Conservation (phyloP, 1,140 invertebrate genomes). For the Acyrthosiphon pisum region DNA sequence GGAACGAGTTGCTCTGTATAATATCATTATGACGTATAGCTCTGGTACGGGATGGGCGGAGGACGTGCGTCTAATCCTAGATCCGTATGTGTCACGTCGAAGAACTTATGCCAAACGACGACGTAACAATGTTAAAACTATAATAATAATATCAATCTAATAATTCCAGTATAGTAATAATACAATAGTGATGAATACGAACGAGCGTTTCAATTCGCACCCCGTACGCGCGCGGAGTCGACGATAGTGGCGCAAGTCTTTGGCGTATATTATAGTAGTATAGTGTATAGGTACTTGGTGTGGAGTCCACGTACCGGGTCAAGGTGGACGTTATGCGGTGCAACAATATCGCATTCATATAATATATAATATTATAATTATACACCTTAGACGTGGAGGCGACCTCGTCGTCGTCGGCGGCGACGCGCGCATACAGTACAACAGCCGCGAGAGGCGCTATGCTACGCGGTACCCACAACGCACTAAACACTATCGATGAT, state of each 20-base stretch:
- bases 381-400: background rate
- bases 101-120: background rate
- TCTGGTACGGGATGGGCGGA: background rate
- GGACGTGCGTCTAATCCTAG: background rate
- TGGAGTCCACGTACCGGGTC: conserved; percentile 49
- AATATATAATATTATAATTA: background rate
- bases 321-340: conserved; percentile 26
- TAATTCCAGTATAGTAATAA: background rate
- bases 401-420: background rate
- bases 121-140: background rate
- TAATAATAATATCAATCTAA: background rate
- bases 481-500: background rate
- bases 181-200: background rate
- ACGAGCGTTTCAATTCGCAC: background rate
- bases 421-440: background rate
- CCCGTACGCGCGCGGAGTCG: background rate
- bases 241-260: background rate
- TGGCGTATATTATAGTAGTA: background rate
- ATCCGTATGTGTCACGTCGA: background rate
- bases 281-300: background rate
- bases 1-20: background rate
- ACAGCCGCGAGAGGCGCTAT: background rate
- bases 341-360: background rate
- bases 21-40: background rate
- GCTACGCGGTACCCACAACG: background rate